A percentile compares a stretch with the other conserved stretches of the same genome.
These are phyloP conservation scores for Aurelia aurita DNA, from an alignment of 30 jellyfish, hydroid and myxozoan genomes.

Conservation along the genomic window DNA sequence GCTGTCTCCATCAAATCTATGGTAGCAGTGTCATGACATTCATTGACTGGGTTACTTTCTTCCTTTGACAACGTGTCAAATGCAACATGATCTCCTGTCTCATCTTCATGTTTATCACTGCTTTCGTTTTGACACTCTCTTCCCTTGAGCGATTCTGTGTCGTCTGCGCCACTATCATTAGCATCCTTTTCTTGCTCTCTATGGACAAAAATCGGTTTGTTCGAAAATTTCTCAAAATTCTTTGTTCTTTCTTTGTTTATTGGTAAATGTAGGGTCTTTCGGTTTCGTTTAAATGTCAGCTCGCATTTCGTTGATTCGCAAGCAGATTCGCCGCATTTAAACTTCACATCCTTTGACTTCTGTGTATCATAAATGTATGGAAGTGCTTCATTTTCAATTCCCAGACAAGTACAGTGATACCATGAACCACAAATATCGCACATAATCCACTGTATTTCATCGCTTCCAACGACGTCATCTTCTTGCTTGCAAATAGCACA, in stretches of 20 bases:
- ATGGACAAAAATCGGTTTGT: neutral
- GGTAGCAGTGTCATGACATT: too few relatives aligned
- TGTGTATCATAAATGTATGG: neutral
- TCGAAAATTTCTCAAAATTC: neutral
- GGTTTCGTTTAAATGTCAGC: too few relatives aligned
- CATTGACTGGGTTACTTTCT: too few relatives aligned
- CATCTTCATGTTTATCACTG: neutral
- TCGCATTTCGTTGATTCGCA: neutral
- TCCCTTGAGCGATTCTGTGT: too few relatives aligned
- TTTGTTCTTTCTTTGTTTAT: too few relatives aligned
- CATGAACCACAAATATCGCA: neutral
- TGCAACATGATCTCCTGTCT: neutral
- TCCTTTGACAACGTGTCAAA: neutral
- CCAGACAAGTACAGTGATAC: neutral
- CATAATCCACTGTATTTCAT: neutral
- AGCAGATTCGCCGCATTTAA: neutral
- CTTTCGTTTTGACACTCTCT: too few relatives aligned
- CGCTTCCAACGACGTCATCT: too few relatives aligned
- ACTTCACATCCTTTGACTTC: neutral
- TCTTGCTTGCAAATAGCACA: too few relatives aligned
- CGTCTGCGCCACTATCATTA: too few relatives aligned
- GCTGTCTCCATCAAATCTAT: too few relatives aligned
- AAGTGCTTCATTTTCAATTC: neutral
- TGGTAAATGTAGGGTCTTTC: too few relatives aligned
- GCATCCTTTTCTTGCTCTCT: too few relatives aligned